These are phyloP conservation scores for Nasonia longicornis DNA, from an alignment of 1,140 invertebrate species.

Conservation along the genomic window DNA sequence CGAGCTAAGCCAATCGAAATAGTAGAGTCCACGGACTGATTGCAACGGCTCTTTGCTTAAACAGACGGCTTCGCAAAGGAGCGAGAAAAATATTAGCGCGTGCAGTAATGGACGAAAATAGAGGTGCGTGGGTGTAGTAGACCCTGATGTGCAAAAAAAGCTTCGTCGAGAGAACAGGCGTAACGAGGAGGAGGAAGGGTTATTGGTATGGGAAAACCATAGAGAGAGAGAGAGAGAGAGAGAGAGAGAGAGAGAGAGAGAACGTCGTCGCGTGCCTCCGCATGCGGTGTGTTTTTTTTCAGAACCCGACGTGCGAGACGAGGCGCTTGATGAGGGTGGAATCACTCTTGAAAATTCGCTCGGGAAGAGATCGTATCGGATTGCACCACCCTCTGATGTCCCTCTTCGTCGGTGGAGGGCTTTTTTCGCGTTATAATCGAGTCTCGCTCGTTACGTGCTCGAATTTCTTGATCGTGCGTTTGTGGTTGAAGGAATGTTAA, in stretches of 20 bases:
- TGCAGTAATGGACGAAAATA: neutral
- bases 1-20: neutral
- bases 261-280: neutral
- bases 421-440: neutral
- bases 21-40: neutral
- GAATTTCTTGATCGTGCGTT: no score
- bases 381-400: neutral
- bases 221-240: neutral
- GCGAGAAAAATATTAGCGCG: neutral
- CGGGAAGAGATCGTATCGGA: neutral
- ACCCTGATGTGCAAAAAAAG: neutral
- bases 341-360: neutral
- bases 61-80: neutral
- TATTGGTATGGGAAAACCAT: neutral
- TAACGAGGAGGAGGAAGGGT: slow-evolving; percentile 8
- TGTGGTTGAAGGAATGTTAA: no score
- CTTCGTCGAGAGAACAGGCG: neutral
- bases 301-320: neutral
- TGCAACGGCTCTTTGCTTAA: neutral
- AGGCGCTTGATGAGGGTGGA: neutral
- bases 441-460: neutral
- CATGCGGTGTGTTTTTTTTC: neutral
- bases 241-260: neutral
- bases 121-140: neutral
- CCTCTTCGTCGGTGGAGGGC: neutral